Percentiles rank a stretch among this genome's conserved stretches.
phyloP scores from a whole-genome alignment of 2,888 invertebrate species.

The Entomobrya multifasciata region DNA sequence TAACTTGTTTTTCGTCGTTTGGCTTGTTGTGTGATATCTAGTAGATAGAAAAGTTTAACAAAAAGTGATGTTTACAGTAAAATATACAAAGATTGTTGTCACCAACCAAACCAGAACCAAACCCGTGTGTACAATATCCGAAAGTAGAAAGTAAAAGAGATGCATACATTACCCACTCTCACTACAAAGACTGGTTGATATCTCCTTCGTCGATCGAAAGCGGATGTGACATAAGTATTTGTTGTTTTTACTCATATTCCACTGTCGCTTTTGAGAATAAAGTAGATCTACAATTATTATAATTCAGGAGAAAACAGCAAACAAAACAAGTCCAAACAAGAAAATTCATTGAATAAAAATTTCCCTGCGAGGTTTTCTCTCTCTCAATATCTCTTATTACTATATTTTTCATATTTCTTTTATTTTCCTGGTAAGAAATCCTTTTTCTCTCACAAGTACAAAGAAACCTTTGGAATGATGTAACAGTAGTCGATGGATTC shows the following conservation, averaged over 20 bases:
- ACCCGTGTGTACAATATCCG: background rate
- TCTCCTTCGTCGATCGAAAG: too few relatives aligned
- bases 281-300: too few relatives aligned
- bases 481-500: constrained; percentile 18
- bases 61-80: background rate
- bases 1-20: background rate
- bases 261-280: too few relatives aligned
- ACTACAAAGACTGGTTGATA: background rate
- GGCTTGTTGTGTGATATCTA: too few relatives aligned
- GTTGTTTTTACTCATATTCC: background rate
- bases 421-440: background rate
- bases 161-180: background rate
- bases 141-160: constrained; percentile 5
- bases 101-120: too few relatives aligned
- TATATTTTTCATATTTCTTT: background rate
- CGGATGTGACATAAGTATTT: background rate
- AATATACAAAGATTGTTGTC: background rate
- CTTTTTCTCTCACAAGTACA: background rate
- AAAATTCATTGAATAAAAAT: background rate
- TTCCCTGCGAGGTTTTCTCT: background rate
- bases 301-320: too few relatives aligned
- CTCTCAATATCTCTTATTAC: constrained; percentile 16
- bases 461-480: background rate
- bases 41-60: too few relatives aligned
- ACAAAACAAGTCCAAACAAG: background rate